Evolutionary conservation across 35 echinoderm and acorn worm species (phyloP).

Genomic region (Anneissia japonica): DNA sequence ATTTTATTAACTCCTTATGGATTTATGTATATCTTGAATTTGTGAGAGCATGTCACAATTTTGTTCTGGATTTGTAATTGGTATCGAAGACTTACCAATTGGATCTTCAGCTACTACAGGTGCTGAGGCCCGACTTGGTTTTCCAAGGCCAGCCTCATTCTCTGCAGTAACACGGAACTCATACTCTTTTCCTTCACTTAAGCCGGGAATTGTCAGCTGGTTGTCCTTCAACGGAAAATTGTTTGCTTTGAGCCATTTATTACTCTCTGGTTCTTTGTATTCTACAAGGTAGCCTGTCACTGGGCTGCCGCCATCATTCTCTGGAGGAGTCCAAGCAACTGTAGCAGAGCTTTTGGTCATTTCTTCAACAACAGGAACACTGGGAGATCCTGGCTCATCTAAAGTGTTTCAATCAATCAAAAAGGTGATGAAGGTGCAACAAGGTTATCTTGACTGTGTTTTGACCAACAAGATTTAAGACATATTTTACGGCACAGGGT

Average conservation of each 20-base stretch:
- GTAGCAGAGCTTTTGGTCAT: constrained; percentile 50
- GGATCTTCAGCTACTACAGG: constrained; percentile 60
- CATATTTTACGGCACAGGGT: no score
- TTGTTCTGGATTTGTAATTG: no score
- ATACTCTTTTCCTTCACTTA: constrained; percentile 74
- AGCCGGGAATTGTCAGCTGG: constrained; percentile 35
- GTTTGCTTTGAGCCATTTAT: constrained; percentile 69
- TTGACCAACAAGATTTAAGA: no score
- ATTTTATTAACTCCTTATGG: no score
- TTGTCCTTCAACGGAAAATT: constrained; percentile 55
- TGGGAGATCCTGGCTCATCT: constrained; percentile 94
- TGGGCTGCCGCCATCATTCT: constrained; percentile 82
- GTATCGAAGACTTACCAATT: constrained; percentile 49
- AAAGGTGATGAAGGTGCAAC: neutral
- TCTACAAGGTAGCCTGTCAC: constrained; percentile 82
- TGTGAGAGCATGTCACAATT: no score
- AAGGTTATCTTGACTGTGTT: no score
- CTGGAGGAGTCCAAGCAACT: constrained; percentile 65
- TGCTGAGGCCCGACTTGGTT: constrained; percentile 72
- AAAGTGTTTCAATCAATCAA: neutral
- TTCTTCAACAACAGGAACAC: constrained; percentile 55
- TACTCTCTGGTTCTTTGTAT: constrained; percentile 33
- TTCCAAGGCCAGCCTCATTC: constrained; percentile 80
- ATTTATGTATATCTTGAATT: no score
- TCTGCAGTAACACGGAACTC: constrained; percentile 81